Evolutionary conservation across 30 jellyfish, hydroid and myxozoan species (phyloP).

Genomic region (Sanderia malayensis): DNA sequence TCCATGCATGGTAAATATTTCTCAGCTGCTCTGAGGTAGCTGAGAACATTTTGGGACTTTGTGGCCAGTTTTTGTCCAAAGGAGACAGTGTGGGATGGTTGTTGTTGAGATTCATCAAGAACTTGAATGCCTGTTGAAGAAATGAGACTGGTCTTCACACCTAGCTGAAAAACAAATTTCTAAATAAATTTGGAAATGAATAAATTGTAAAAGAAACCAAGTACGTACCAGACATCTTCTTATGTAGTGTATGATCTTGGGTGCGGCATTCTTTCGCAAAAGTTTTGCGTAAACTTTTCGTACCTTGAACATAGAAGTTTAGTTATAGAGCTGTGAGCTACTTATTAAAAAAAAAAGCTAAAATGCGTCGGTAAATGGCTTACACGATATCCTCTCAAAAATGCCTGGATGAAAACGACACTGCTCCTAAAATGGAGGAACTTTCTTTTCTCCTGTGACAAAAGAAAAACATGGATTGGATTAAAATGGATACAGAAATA

Average conservation of each 20-base stretch:
- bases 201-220: too few relatives aligned
- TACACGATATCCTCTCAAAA: slow-evolving; percentile 85
- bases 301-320: too few relatives aligned
- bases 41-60: slow-evolving; percentile 57
- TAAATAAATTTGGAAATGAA: too few relatives aligned
- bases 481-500: too few relatives aligned
- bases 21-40: slow-evolving; percentile 66
- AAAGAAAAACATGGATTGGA: too few relatives aligned
- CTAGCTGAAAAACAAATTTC: too few relatives aligned
- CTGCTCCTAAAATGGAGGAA: slow-evolving; percentile 55
- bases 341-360: too few relatives aligned
- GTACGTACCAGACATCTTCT: slow-evolving; percentile 83
- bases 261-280: slow-evolving; percentile 90
- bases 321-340: neutral
- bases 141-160: too few relatives aligned
- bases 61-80: slow-evolving; percentile 78
- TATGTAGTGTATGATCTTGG: slow-evolving; percentile 70
- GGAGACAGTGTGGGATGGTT: slow-evolving; percentile 91
- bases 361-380: too few relatives aligned
- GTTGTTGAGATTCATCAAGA: slow-evolving; percentile 63
- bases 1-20: slow-evolving; percentile 83
- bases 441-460: slow-evolving; percentile 68
- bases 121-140: slow-evolving; percentile 71
- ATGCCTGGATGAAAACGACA: slow-evolving; percentile 75
- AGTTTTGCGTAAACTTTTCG: slow-evolving; percentile 75